Conservation (phyloP, 2,113 vertebrate species). For the Salvelinus fontinalis region DNA sequence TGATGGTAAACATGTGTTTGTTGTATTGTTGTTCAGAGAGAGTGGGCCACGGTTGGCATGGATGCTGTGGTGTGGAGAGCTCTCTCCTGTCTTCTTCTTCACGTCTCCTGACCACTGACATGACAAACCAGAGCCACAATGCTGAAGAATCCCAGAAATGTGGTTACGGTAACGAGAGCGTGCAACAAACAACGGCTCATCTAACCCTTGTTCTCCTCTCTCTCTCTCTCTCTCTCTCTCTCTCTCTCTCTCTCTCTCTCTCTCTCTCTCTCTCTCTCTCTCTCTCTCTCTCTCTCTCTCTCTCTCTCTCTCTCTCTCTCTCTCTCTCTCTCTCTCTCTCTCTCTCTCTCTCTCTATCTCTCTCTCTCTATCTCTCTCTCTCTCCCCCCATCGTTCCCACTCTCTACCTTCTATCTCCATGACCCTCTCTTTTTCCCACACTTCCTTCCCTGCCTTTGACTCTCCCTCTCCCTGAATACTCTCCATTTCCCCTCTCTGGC, state of each 20-base stretch:
- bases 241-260: not conserved
- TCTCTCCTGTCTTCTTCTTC: constrained; percentile 42
- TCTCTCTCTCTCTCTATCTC: not conserved
- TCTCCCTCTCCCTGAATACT: constrained; percentile 40
- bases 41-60: constrained; percentile 31
- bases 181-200: constrained; percentile 42
- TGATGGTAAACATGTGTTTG: not conserved
- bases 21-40: constrained; percentile 27
- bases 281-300: not conserved
- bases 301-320: too few species aligned
- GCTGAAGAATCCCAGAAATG: constrained; percentile 49
- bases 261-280: not conserved
- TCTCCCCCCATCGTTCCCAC: too few species aligned
- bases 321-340: not conserved
- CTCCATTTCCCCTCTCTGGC: constrained; percentile 13
- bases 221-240: not conserved
- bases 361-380: too few species aligned
- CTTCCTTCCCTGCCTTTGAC: too few species aligned
- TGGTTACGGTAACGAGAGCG: constrained; percentile 48
- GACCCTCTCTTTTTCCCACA: too few species aligned
- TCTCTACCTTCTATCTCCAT: too few species aligned
- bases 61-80: constrained; percentile 31
- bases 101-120: constrained; percentile 48
- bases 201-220: not conserved
- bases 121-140: constrained; percentile 53